A percentile compares a stretch with the other conserved stretches of the same genome.
Conservation (phyloP, 1,140 invertebrate genomes). For the Lepidostoma basale region DNA sequence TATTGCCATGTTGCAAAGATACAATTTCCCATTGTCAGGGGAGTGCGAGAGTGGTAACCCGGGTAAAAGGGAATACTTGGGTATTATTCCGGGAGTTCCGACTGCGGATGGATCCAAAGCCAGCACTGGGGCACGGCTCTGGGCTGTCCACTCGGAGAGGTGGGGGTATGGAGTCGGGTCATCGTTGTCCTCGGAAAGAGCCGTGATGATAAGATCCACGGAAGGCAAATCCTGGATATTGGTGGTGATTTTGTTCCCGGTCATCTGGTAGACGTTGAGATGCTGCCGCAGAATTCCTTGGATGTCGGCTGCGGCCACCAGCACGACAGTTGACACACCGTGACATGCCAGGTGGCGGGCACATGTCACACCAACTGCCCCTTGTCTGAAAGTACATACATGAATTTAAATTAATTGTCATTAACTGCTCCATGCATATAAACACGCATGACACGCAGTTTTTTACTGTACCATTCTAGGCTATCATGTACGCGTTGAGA, state of each 20-base stretch:
- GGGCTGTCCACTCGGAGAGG: conserved; percentile 69
- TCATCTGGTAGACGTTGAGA: conserved; percentile 67
- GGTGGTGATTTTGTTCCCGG: conserved; percentile 61
- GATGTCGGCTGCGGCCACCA: conserved; percentile 43
- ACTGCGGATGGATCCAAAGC: conserved; percentile 79
- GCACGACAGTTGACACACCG: conserved; percentile 63
- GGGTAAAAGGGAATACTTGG: conserved; percentile 78
- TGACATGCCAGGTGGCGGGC: conserved; percentile 84
- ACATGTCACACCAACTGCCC: conserved; percentile 76
- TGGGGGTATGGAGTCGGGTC: conserved; percentile 51
- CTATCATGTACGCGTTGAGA: no score
- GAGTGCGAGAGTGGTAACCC: conserved; percentile 77
- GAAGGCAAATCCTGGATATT: conserved; percentile 66
- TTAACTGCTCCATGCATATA: no score
- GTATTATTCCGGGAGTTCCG: conserved; percentile 68
- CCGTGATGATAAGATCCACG: conserved; percentile 74
- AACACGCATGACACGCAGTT: no score
- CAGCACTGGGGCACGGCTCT: conserved; percentile 77
- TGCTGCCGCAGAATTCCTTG: conserved; percentile 51
- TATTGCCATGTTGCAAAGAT: conserved; percentile 85
- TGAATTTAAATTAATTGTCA: no score
- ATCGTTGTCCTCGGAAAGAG: conserved; percentile 63
- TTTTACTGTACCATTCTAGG: no score
- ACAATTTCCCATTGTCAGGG: conserved; percentile 76
- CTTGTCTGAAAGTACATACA: conserved; percentile 56